phyloP scores from a whole-genome alignment of 2,888 invertebrate species.

The Tetrapedia diversipes region DNA sequence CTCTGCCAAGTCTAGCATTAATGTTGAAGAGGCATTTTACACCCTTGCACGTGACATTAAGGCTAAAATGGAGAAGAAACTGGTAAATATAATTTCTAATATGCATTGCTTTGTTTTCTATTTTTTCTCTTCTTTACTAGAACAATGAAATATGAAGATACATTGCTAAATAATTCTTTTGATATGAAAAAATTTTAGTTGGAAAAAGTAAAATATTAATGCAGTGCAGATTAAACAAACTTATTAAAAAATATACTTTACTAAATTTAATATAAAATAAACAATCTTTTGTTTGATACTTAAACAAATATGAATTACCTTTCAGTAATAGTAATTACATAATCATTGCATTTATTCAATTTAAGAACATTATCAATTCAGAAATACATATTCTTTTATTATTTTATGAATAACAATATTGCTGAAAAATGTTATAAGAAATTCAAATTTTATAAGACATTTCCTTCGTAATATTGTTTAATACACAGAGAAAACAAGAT shows the following conservation, averaged over 20 bases:
- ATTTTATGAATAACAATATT: not conserved
- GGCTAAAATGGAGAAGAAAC: conserved; percentile 98
- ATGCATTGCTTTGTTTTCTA: not conserved
- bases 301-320: too few relatives aligned
- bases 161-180: not conserved
- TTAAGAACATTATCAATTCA: too few relatives aligned
- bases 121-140: not conserved
- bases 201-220: not conserved
- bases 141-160: not conserved
- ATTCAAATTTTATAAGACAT: not conserved
- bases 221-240: not conserved
- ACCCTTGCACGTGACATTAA: conserved; percentile 98
- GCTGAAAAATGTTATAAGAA: not conserved
- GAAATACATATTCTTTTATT: not conserved
- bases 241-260: not conserved
- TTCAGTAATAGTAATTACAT: not conserved
- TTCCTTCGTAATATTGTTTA: not conserved
- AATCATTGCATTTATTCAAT: too few relatives aligned
- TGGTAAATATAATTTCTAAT: conserved; percentile 87
- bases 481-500: not conserved
- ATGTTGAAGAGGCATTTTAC: conserved; percentile 99
- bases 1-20: conserved; percentile 98
- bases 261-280: too few relatives aligned
- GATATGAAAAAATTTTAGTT: not conserved
- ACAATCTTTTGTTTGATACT: too few relatives aligned